Evolutionary conservation across 2,113 vertebrate genomes (phyloP), one percentile per base, ranked within the genome.

Genomic region (Osmerus eperlanus): DNA sequence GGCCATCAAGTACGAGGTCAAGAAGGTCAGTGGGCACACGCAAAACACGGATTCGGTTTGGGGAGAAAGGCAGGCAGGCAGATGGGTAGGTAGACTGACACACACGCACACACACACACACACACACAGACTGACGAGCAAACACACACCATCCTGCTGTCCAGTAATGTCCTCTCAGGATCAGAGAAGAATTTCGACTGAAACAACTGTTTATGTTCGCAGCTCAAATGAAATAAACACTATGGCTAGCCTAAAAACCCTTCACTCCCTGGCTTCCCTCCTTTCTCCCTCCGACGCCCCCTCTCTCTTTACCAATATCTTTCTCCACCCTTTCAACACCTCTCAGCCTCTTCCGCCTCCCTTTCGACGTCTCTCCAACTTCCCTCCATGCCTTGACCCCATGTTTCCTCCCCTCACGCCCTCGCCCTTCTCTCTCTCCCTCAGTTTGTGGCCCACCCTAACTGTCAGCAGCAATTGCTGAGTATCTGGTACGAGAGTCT

Each of bases 401-500:
- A 51, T 29, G 14, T 61, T n/a, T 16, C 36, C 28, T 54, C 19
- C n/a, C 58, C 36, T 4, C 56, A 19, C n/a, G 3, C 18, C 9
- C 18, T 12, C 41, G 23, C 55, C 23, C 13, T 41, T 2, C 18
- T 28, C 16, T n/a, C 65, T 4, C n/a, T 58, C 18, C 8, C 8
- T 54, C 75, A 99, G 97, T 99, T 99, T 86, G 97, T 99, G 75
- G 97, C 97, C 63, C 97, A 99, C 85, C 97, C 97, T 5, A 99
- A 99, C 89, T 99, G 97, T 85, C 97, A 99, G 70, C 97, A 99
- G 79, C 97, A 99, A 59, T 95, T 99, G 65, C 93, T 99, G 0
- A 97, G 96, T 28, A 99, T 99, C 77, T 99, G 97, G 97, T 99
- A 99, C 2, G 97, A 99, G 88, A 98, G 96, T 71, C 81, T 99